phyloP scores from a whole-genome alignment of 2,113 vertebrate species.

The Lathamus discolor region DNA sequence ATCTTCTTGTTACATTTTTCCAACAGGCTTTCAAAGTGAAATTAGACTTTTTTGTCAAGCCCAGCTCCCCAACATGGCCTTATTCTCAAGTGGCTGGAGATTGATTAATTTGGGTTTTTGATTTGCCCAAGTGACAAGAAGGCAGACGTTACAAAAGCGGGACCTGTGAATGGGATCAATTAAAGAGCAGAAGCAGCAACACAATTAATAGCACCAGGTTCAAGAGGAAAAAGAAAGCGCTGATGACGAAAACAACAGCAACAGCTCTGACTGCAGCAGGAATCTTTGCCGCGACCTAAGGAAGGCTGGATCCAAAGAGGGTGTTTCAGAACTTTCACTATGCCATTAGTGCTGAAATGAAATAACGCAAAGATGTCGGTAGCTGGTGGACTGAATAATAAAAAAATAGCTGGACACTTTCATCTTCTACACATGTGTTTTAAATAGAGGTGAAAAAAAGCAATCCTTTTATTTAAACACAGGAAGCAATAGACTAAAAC shows the following conservation, averaged over 20 bases:
- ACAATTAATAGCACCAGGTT: conserved; percentile 62
- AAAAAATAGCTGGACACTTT: conserved; percentile 71
- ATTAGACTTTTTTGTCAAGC: conserved; percentile 67
- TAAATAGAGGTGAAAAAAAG: conserved; percentile 68
- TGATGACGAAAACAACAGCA: conserved; percentile 71
- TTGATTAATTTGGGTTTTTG: conserved; percentile 70
- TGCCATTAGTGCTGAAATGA: conserved; percentile 60
- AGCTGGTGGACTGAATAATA: conserved; percentile 67
- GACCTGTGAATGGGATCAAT: conserved; percentile 62
- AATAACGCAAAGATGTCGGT: conserved; percentile 64
- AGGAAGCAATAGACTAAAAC: conserved; percentile 61
- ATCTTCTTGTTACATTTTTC: conserved; percentile 72
- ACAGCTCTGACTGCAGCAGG: conserved; percentile 66
- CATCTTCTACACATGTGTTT: conserved; percentile 67
- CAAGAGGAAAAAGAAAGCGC: conserved; percentile 35
- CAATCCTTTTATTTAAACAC: conserved; percentile 68
- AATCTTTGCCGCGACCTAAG: conserved; percentile 56
- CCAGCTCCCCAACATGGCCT: conserved; percentile 53
- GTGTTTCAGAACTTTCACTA: conserved; percentile 59
- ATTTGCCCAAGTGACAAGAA: conserved; percentile 59
- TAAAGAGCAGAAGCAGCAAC: conserved; percentile 66
- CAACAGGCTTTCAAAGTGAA: conserved; percentile 72
- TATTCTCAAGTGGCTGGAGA: conserved; percentile 67
- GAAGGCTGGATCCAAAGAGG: conserved; percentile 57
- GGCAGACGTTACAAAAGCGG: conserved; percentile 54